A percentile compares a stretch with the other conserved stretches of the same genome.
These are phyloP conservation scores for Melitaea cinxia DNA, from an alignment of 1,140 invertebrate species.

Conservation along the genomic window DNA sequence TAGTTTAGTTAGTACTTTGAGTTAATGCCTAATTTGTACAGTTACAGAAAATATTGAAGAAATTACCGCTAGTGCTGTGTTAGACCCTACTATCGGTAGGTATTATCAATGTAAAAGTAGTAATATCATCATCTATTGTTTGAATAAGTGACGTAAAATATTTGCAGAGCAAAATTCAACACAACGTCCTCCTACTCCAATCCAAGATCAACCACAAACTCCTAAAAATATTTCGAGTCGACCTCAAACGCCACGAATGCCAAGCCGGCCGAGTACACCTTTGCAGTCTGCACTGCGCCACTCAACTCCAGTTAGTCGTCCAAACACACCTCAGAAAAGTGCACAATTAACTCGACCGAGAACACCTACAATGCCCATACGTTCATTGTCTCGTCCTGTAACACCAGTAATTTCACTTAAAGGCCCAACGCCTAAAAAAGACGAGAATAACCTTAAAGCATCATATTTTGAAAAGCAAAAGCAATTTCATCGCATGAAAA, in stretches of 20 bases:
- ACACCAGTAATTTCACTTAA: conserved; percentile 28
- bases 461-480: conserved; percentile 50
- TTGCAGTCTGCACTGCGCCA: conserved; percentile 29
- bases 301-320: conserved; percentile 40
- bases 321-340: conserved; percentile 45
- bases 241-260: conserved; percentile 50
- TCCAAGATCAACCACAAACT: conserved; percentile 52
- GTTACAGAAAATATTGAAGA: neutral
- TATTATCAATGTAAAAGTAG: neutral
- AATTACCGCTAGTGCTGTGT: too few species aligned
- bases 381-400: conserved; percentile 10
- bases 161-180: conserved; percentile 23
- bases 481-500: conserved; percentile 66
- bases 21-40: neutral
- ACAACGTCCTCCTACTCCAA: conserved; percentile 52
- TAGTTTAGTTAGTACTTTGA: neutral
- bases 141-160: too few species aligned
- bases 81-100: neutral
- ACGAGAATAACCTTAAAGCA: conserved; percentile 52
- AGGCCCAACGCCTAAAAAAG: conserved; percentile 26
- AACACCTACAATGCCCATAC: conserved; percentile 33
- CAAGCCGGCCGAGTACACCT: conserved; percentile 54
- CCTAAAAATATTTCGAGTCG: conserved; percentile 54
- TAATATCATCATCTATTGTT: neutral
- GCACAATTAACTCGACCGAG: conserved; percentile 35